A percentile compares a stretch with the other conserved stretches of the same genome.
These are phyloP conservation scores for Oxycera nigricornis DNA, from an alignment of 2,888 invertebrate genomes.

Conservation along the genomic window DNA sequence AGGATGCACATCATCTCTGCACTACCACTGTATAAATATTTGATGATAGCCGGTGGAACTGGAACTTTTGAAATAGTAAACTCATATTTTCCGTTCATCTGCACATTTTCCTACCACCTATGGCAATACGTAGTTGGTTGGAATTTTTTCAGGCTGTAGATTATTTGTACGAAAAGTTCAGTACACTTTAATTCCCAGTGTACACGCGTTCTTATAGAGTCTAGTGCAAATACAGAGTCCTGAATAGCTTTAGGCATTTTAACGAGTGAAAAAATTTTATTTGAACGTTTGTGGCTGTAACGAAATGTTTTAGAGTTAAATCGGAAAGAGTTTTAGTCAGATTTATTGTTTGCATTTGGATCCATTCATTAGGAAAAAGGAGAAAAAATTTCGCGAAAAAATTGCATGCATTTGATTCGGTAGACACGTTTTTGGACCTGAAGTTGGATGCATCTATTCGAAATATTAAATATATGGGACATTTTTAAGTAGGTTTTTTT, in stretches of 20 bases:
- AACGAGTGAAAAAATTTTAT: slow-evolving; percentile 4
- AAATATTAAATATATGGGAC: too few relatives aligned
- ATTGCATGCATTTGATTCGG: too few relatives aligned
- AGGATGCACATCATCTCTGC: slow-evolving; percentile 15
- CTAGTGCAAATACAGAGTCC: not conserved
- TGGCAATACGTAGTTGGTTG: not conserved
- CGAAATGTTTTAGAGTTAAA: not conserved
- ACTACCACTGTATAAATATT: slow-evolving; percentile 29
- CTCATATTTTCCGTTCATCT: slow-evolving; percentile 5
- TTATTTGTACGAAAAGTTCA: not conserved
- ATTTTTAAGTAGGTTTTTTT: too few relatives aligned
- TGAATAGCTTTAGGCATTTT: not conserved
- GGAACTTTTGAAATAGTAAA: not conserved
- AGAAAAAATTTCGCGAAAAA: too few relatives aligned
- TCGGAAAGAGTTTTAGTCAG: too few relatives aligned
- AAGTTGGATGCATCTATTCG: too few relatives aligned
- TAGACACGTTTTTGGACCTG: too few relatives aligned
- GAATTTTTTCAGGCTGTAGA: not conserved
- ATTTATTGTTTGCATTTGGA: too few relatives aligned
- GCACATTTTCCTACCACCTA: not conserved
- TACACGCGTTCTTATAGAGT: not conserved
- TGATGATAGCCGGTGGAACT: slow-evolving; percentile 21
- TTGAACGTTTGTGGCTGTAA: not conserved
- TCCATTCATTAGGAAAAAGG: too few relatives aligned
- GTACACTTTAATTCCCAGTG: not conserved